phyloP scores from a whole-genome alignment of 37 sponge, comb jelly and placozoan genomes.

The Chondrilla cf. caribensis region DNA sequence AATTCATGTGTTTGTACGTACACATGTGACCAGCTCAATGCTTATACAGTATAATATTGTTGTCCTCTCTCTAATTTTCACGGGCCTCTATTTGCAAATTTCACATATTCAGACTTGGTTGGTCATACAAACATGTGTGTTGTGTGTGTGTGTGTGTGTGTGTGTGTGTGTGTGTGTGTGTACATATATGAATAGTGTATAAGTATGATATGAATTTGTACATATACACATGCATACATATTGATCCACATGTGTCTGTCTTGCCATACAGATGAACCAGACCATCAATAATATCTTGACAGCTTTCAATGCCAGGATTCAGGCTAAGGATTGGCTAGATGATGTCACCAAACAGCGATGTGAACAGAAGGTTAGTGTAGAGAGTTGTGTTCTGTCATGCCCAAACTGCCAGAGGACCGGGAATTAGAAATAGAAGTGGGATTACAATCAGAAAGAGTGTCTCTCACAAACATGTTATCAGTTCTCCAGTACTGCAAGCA shows the following conservation, averaged over 20 bases:
- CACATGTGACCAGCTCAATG: no score
- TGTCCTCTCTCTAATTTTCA: neutral
- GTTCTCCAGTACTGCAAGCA: no score
- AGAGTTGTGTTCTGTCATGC: no score
- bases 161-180: conserved; percentile 10
- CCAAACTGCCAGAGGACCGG: no score
- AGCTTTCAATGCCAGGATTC: conserved; percentile 49
- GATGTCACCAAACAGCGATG: conserved; percentile 33
- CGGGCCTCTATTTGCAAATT: no score
- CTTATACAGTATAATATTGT: no score
- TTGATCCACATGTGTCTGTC: neutral
- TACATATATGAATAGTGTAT: neutral
- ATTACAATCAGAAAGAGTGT: no score
- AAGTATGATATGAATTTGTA: no score
- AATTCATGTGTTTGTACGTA: no score
- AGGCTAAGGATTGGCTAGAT: conserved; percentile 44
- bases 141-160: neutral
- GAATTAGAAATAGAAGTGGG: no score
- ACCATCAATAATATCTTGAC: conserved; percentile 39
- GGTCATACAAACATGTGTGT: neutral
- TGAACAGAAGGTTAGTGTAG: conserved; percentile 36
- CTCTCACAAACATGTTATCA: no score
- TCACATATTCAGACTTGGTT: neutral
- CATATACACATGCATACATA: neutral
- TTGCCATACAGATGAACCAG: neutral